A percentile compares a stretch with the other conserved stretches of the same genome.
These are phyloP conservation scores for Thripadectes ignobilis DNA, from an alignment of 2,797 vertebrate genomes.

Conservation along the genomic window DNA sequence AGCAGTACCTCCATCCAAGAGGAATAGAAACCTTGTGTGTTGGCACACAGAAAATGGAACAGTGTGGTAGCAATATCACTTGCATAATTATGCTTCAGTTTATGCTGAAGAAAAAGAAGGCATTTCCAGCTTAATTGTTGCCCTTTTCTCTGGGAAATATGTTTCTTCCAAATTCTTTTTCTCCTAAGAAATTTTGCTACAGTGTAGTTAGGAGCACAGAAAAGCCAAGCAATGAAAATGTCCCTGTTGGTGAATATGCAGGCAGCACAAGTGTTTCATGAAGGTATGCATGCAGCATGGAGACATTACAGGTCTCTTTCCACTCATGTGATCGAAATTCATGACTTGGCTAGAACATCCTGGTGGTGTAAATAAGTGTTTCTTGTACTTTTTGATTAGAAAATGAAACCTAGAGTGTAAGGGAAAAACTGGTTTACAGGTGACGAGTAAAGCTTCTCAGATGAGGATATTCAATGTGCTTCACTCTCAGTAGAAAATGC, in stretches of 20 bases:
- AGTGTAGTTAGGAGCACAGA: not conserved
- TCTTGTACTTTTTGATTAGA: not conserved
- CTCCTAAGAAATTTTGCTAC: not conserved
- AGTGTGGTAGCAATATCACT: not conserved
- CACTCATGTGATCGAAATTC: not conserved
- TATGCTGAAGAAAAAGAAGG: not conserved
- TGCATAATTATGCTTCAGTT: constrained; percentile 14
- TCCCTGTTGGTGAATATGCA: not conserved
- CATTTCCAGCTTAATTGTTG: constrained; percentile 22
- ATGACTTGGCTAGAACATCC: not conserved
- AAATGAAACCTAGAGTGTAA: not conserved
- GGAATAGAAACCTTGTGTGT: not conserved
- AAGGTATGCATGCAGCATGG: not conserved
- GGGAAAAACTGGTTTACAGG: not conserved
- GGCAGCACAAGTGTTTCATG: not conserved
- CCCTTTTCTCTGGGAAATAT: not conserved
- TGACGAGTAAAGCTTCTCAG: not conserved
- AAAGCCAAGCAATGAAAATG: not conserved
- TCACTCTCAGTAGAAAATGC: not conserved
- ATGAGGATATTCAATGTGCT: not conserved
- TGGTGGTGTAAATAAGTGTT: not conserved
- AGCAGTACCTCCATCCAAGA: not conserved
- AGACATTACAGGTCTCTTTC: not conserved
- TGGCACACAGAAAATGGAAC: not conserved
- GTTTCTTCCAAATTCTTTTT: not conserved